Conservation (phyloP, 2,113 vertebrate genomes). For the Telmatochromis sp. region DNA sequence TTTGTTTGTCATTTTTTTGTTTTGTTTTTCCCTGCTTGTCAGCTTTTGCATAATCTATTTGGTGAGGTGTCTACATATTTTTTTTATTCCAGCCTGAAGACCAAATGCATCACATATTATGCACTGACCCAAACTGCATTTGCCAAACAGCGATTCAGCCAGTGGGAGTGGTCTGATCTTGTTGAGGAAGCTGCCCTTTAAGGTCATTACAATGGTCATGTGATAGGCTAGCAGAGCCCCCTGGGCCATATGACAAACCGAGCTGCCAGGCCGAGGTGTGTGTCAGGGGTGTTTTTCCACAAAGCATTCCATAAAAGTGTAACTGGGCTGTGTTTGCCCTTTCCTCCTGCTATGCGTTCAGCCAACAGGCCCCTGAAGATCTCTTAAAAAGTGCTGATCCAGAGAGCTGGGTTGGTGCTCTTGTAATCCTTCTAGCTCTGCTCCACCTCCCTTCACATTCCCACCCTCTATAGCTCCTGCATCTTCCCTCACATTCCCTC, state of each 20-base stretch:
- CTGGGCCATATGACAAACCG: slow-evolving; percentile 74
- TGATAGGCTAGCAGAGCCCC: slow-evolving; percentile 63
- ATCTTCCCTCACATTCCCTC: slow-evolving; percentile 49
- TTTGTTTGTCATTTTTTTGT: neutral
- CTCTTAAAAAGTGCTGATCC: slow-evolving; percentile 77
- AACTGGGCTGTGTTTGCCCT: slow-evolving; percentile 75
- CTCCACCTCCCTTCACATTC: slow-evolving; percentile 23
- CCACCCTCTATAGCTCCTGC: slow-evolving; percentile 17
- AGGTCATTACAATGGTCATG: slow-evolving; percentile 71
- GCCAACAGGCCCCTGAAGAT: slow-evolving; percentile 76
- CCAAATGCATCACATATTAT: slow-evolving; percentile 36
- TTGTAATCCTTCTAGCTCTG: slow-evolving; percentile 58
- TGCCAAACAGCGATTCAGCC: slow-evolving; percentile 48
- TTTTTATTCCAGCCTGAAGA: slow-evolving; percentile 5
- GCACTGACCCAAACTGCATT: slow-evolving; percentile 49
- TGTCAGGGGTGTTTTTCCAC: slow-evolving; percentile 79
- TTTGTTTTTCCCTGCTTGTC: neutral
- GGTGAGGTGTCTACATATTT: slow-evolving; percentile 11
- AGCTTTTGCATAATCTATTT: slow-evolving; percentile 32
- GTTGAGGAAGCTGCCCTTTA: slow-evolving; percentile 63
- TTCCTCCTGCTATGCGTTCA: slow-evolving; percentile 66
- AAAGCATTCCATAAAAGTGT: slow-evolving; percentile 80
- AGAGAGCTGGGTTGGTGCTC: slow-evolving; percentile 55
- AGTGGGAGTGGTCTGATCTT: slow-evolving; percentile 50
- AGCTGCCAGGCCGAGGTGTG: slow-evolving; percentile 70